Percentiles rank a stretch among this genome's conserved stretches.
Conservation (phyloP, 2,113 vertebrate genomes). For the Cebidichthys violaceus region DNA sequence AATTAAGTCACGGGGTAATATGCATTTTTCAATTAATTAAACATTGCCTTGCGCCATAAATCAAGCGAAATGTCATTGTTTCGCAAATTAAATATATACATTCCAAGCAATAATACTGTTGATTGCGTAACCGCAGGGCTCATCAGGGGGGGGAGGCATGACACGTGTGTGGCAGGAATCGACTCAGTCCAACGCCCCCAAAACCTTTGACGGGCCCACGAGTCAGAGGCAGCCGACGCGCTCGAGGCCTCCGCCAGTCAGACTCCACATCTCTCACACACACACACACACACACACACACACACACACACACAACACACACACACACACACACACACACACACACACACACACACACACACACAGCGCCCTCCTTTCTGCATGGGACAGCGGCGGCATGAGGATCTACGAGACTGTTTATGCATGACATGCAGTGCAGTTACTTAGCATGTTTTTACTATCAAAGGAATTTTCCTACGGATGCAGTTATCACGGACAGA, state of each 20-base stretch:
- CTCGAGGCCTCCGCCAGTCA: constrained; percentile 67
- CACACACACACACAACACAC: too few species aligned
- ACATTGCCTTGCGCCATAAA: constrained; percentile 81
- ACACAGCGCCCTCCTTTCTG: constrained; percentile 48
- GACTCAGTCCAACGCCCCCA: constrained; percentile 77
- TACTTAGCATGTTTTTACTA: constrained; percentile 28
- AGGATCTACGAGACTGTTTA: constrained; percentile 30
- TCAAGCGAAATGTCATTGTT: constrained; percentile 83
- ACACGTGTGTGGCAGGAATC: constrained; percentile 74
- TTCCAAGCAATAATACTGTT: constrained; percentile 79
- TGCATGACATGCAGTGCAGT: constrained; percentile 22
- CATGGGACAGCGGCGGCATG: constrained; percentile 19
- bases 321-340: too few species aligned
- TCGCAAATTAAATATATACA: constrained; percentile 83
- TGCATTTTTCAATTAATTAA: constrained; percentile 85
- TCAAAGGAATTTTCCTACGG: constrained; percentile 23
- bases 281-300: too few species aligned
- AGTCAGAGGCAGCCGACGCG: constrained; percentile 53
- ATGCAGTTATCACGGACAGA: constrained; percentile 47
- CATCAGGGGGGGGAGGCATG: constrained; percentile 69
- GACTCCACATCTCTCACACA: constrained; percentile 23
- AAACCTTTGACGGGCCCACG: constrained; percentile 70
- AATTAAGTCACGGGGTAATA: constrained; percentile 83
- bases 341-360: background rate
- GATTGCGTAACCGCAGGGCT: constrained; percentile 79